Base-by-base conservation (phyloP, 2,797 vertebrate genomes). In the Clarias pachynema region DNA sequence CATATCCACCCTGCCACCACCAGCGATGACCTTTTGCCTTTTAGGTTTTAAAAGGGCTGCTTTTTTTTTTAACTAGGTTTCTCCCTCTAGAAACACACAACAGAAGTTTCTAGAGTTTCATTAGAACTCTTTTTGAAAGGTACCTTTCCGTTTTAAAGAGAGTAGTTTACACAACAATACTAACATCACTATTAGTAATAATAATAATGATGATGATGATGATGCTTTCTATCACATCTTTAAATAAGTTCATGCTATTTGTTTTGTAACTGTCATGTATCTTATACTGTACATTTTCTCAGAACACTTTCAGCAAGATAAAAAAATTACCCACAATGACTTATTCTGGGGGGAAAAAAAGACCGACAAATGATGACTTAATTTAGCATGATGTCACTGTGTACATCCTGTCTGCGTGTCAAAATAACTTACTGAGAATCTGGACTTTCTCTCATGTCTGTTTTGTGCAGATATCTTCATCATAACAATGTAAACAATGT, bases 1-100 rank as follows among this genome's bases (percentile, higher is more conserved):
- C 37, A 44, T 4, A 65, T 79, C 24, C 57, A 37, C 53, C 74
- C 74, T 14, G 49, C 75, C 57, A 79, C 56, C 31, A 63, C 77
- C 59, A 26, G 16, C 59, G 49, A n/a, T 65, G 78, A 79, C 78
- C 60, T 49, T 65, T 65, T 44, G 37, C 60, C 60, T 44, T 79
- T 79, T 18, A 49, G 16, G 26, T 53, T 80, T 18, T 31, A 79
- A 16, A 26, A 29, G 59, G 7, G n/a, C 16, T 65, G 37, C 5
- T 7, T 40, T 63, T 15, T 65, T 65, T 40, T 63, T 15, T 65
- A 49, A 79, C 10, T 65, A n/a, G 0, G 3, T 8, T 62, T 60
- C 29, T 62, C 20, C 57, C 31, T 78, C 20, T 78, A 9, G 74
- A 60, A 78, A 60, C 22, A 37, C 37, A 0, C 56, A 8, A 37